Conservation (phyloP, 37 sponge, comb jelly and placozoan species). For the Beroe forskalii region DNA sequence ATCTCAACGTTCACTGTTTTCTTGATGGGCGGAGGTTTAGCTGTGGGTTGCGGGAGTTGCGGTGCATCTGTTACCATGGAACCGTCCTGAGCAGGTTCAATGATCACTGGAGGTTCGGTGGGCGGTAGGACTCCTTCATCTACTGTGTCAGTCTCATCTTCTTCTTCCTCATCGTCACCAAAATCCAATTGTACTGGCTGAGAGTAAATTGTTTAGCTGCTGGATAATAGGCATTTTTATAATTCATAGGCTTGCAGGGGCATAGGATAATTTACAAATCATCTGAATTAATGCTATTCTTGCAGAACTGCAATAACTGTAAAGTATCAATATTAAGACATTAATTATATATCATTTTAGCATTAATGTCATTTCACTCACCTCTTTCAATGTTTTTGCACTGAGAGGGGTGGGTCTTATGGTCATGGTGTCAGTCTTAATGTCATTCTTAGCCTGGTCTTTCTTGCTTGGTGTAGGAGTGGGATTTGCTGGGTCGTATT, state of each 20-base stretch:
- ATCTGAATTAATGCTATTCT: no score
- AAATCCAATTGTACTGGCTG: constrained; percentile 8
- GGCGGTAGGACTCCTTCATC: not conserved
- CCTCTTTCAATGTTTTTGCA: not conserved
- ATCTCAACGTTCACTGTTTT: constrained; percentile 16
- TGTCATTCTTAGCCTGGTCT: not conserved
- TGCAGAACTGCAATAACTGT: no score
- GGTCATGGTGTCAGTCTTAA: constrained; percentile 31
- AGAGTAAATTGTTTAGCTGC: not conserved
- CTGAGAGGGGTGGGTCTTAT: not conserved
- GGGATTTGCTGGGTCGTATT: not conserved
- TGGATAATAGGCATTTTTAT: no score
- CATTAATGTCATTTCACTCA: constrained; percentile 5
- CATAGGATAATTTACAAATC: no score
- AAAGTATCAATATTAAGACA: no score
- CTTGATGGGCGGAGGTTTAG: constrained; percentile 36
- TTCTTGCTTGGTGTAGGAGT: no score
- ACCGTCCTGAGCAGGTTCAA: not conserved
- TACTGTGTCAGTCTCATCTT: not conserved
- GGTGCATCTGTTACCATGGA: not conserved
- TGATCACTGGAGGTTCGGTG: not conserved
- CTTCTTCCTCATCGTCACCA: constrained; percentile 31
- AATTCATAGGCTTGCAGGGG: no score
- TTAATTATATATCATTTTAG: no score
- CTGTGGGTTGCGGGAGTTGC: not conserved